phyloP scores from a whole-genome alignment of 2,888 invertebrate species.

The Caenorhabditis drosophilae region DNA sequence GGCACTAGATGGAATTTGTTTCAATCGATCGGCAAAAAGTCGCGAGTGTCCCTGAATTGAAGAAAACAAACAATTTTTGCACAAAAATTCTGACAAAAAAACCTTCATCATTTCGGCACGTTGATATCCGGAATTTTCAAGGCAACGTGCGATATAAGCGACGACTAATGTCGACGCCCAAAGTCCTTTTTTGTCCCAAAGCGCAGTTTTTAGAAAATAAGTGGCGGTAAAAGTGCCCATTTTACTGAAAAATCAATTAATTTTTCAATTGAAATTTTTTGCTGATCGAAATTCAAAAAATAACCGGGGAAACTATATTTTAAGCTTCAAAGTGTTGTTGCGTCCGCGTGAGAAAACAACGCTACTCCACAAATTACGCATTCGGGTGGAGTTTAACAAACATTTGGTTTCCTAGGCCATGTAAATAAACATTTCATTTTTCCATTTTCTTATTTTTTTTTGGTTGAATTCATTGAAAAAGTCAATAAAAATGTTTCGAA shows the following conservation, averaged over 20 bases:
- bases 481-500: background rate
- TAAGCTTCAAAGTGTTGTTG: too few species aligned
- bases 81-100: background rate
- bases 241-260: background rate
- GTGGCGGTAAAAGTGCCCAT: slow-evolving; percentile 63
- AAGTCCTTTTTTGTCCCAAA: slow-evolving; percentile 47
- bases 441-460: too few species aligned
- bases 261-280: background rate
- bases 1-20: slow-evolving; percentile 37
- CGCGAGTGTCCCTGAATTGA: slow-evolving; percentile 49
- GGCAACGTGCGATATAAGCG: slow-evolving; percentile 53
- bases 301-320: too few species aligned
- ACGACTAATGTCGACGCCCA: slow-evolving; percentile 42
- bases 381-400: too few species aligned
- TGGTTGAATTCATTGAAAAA: background rate
- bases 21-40: slow-evolving; percentile 52
- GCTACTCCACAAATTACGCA: too few species aligned
- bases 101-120: slow-evolving; percentile 63
- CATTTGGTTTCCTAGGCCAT: too few species aligned
- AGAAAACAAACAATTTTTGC: background rate
- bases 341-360: too few species aligned
- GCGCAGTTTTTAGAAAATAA: slow-evolving; percentile 47
- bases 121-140: slow-evolving; percentile 49
- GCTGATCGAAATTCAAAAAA: background rate
- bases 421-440: too few species aligned